phyloP scores from a whole-genome alignment of 1,140 invertebrate genomes.

The Hyphantria cunea region DNA sequence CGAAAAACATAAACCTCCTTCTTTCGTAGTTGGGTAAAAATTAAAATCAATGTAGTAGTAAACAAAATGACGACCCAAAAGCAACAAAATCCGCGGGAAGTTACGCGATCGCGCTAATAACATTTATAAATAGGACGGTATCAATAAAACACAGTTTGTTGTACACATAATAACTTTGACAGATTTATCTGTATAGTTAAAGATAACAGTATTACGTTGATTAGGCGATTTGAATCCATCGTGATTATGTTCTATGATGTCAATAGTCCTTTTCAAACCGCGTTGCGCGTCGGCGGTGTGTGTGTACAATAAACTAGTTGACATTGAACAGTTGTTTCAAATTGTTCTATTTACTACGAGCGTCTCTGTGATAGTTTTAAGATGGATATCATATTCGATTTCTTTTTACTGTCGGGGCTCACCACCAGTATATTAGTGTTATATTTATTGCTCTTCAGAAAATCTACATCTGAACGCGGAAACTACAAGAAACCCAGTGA shows the following conservation, averaged over 20 bases:
- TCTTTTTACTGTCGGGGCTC: conserved; percentile 48
- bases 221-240: too few species aligned
- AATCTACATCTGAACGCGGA: conserved; percentile 30
- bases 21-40: too few species aligned
- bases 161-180: too few species aligned
- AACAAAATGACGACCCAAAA: too few species aligned
- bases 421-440: conserved; percentile 48
- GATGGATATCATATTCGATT: conserved; percentile 50
- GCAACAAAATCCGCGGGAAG: too few species aligned
- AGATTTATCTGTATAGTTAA: too few species aligned
- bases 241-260: background rate
- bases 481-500: conserved; percentile 49
- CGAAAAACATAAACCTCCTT: too few species aligned
- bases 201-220: too few species aligned
- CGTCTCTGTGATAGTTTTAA: background rate
- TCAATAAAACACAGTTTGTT: too few species aligned
- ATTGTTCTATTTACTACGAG: conserved; percentile 4
- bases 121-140: too few species aligned
- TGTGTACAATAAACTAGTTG: background rate
- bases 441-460: conserved; percentile 55
- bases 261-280: background rate
- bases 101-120: too few species aligned
- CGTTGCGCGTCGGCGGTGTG: background rate
- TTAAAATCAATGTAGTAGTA: too few species aligned
- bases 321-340: conserved; percentile 5